These are phyloP conservation scores for Amblyornis subalaris DNA, from an alignment of 2,113 vertebrate species.

Conservation along the genomic window DNA sequence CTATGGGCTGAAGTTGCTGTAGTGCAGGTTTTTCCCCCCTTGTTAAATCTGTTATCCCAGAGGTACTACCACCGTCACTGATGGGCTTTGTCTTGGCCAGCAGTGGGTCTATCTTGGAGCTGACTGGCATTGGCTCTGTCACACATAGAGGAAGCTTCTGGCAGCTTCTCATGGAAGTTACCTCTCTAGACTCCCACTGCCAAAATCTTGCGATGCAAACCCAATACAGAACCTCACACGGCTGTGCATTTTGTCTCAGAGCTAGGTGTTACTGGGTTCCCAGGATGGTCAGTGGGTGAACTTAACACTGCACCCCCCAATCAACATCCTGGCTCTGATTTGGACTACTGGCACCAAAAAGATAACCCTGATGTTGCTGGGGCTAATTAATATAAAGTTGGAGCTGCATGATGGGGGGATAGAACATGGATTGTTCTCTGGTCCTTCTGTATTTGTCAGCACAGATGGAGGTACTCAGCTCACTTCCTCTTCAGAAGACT, in stretches of 20 bases:
- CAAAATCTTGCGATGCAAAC: neutral
- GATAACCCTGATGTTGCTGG: neutral
- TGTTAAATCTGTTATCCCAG: neutral
- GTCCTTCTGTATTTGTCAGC: neutral
- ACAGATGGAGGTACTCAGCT: neutral
- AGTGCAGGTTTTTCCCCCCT: neutral
- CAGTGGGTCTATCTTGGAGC: neutral
- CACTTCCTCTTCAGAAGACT: neutral
- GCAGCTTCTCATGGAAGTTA: neutral
- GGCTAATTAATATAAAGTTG: neutral
- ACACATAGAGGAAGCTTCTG: neutral
- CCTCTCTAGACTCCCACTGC: accelerated
- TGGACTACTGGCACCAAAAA: neutral
- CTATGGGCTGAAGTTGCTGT: neutral
- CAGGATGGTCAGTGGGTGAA: neutral
- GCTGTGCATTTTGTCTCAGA: neutral
- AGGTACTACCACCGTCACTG: accelerated
- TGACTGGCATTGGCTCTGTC: neutral
- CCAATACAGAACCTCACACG: neutral
- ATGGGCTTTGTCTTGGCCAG: neutral
- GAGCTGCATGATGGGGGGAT: neutral
- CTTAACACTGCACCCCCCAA: accelerated
- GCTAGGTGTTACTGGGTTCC: neutral
- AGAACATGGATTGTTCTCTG: neutral
- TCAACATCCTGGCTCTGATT: neutral